phyloP scores from a whole-genome alignment of 92 coral and sea anemone genomes.

The Muricea muricata region DNA sequence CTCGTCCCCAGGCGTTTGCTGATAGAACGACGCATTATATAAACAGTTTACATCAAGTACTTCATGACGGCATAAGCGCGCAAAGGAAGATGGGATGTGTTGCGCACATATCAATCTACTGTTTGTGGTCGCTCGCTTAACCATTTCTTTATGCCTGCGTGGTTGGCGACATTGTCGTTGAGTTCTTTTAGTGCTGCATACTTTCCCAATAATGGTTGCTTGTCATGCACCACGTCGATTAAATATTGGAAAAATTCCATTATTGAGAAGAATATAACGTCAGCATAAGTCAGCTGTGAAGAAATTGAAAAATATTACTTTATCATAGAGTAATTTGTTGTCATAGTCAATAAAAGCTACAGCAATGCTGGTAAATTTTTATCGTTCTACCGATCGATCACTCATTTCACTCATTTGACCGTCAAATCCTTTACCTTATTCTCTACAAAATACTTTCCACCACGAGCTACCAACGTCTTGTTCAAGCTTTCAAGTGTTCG shows the following conservation, averaged over 20 bases:
- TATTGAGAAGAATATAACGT: not conserved
- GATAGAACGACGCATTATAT: no score
- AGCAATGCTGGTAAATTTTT: no score
- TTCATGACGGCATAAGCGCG: no score
- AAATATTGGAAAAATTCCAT: not conserved
- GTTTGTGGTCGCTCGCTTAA: slow-evolving; percentile 15
- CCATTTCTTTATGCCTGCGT: slow-evolving; percentile 35
- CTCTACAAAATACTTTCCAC: slow-evolving; percentile 8
- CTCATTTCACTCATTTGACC: not conserved
- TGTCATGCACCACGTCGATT: not conserved
- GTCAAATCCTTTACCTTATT: not conserved
- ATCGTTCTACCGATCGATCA: no score
- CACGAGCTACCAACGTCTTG: not conserved
- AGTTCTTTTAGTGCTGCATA: slow-evolving; percentile 8
- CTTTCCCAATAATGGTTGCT: not conserved
- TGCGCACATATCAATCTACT: not conserved
- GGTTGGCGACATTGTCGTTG: not conserved
- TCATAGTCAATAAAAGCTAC: no score
- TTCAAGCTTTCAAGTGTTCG: not conserved
- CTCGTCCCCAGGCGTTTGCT: no score
- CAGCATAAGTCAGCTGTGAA: slow-evolving; percentile 27
- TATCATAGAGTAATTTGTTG: not conserved
- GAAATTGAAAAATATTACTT: not conserved
- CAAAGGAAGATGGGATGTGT: no score
- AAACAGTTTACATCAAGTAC: no score